These are phyloP conservation scores for Coelinius sp. DNA, from an alignment of 2,888 invertebrate genomes.

Conservation along the genomic window DNA sequence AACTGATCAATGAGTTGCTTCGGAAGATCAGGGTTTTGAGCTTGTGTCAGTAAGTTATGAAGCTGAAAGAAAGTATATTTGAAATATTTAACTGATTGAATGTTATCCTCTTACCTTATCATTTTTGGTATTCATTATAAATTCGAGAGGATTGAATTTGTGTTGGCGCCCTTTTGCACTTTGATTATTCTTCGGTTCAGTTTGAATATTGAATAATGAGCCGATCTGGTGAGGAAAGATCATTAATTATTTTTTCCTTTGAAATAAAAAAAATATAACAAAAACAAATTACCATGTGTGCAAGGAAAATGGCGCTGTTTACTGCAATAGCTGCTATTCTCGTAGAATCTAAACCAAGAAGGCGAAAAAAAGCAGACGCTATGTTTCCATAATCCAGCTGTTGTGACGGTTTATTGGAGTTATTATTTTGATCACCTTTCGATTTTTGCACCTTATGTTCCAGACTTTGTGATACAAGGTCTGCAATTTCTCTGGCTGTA, in stretches of 20 bases:
- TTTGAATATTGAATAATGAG: slow-evolving; percentile 72
- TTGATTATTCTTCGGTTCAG: slow-evolving; percentile 63
- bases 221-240: slow-evolving; percentile 74
- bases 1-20: slow-evolving; percentile 76
- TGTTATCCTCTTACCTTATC: slow-evolving; percentile 65
- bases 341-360: slow-evolving; percentile 83
- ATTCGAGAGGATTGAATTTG: slow-evolving; percentile 72
- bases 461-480: slow-evolving; percentile 75
- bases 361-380: slow-evolving; percentile 75
- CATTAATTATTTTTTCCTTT: not conserved
- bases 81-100: not conserved
- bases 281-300: slow-evolving; percentile 78
- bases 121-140: slow-evolving; percentile 78
- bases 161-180: slow-evolving; percentile 38
- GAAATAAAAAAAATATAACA: not conserved
- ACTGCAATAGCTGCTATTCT: slow-evolving; percentile 87
- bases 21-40: slow-evolving; percentile 77
- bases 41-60: slow-evolving; percentile 73
- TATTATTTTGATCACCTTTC: slow-evolving; percentile 49
- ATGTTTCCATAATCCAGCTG: slow-evolving; percentile 54
- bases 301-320: slow-evolving; percentile 86
- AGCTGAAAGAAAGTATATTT: slow-evolving; percentile 53
- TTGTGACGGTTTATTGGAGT: slow-evolving; percentile 60
- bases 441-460: slow-evolving; percentile 53
- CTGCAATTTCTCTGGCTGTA: slow-evolving; percentile 75